These are phyloP conservation scores for Hirudo medicinalis DNA, from an alignment of 1,140 invertebrate genomes.

Conservation along the genomic window DNA sequence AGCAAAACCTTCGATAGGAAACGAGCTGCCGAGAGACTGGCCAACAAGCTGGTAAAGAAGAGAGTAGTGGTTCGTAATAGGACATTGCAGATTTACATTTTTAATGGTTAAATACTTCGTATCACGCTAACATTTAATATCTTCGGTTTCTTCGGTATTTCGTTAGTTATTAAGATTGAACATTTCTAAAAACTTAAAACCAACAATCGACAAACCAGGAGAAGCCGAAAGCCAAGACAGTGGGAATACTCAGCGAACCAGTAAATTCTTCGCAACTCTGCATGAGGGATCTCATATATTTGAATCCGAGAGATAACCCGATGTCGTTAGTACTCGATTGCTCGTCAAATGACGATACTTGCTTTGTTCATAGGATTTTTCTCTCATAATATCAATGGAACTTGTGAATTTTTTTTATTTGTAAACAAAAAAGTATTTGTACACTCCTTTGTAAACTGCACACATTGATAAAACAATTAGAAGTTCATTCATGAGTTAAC, in stretches of 20 bases:
- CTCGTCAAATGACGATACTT: neutral
- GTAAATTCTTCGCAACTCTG: conserved; percentile 58
- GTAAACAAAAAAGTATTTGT: too few species aligned
- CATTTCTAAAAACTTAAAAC: neutral
- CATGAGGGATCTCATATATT: conserved; percentile 80
- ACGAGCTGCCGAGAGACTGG: too few species aligned
- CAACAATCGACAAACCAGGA: neutral
- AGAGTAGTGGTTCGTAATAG: too few species aligned
- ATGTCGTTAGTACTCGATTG: conserved; percentile 19
- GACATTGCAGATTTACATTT: neutral
- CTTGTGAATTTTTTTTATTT: too few species aligned
- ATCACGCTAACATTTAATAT: too few species aligned
- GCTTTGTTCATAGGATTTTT: too few species aligned
- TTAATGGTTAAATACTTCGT: too few species aligned
- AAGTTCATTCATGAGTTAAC: too few species aligned
- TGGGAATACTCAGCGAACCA: conserved; percentile 35
- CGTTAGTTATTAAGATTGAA: neutral
- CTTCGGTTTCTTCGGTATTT: too few species aligned
- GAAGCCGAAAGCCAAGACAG: conserved; percentile 7
- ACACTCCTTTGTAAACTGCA: neutral
- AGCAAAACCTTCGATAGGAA: too few species aligned
- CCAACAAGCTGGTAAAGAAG: too few species aligned
- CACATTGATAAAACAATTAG: neutral
- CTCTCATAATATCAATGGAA: too few species aligned
- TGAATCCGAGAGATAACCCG: conserved; percentile 52